Evolutionary conservation across 2,113 vertebrate genomes (phyloP).

Genomic region (Rynchops niger): DNA sequence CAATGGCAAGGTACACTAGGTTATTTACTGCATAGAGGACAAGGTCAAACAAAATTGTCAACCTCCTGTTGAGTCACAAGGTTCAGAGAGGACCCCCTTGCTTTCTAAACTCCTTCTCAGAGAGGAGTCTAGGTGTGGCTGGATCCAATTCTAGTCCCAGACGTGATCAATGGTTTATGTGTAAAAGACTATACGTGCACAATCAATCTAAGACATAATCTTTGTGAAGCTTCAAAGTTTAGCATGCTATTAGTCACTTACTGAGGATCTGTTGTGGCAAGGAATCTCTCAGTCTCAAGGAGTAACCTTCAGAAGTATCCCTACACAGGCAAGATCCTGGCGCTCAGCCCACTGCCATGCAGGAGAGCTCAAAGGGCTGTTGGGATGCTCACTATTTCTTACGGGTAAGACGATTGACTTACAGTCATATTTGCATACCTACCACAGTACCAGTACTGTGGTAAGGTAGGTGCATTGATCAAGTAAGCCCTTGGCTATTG

Average conservation of each 20-base stretch:
- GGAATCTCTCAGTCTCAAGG: neutral
- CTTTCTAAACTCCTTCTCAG: neutral
- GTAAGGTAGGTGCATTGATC: neutral
- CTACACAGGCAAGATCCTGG: neutral
- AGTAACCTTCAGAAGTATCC: neutral
- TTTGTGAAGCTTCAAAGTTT: neutral
- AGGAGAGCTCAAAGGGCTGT: neutral
- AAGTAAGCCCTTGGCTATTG: neutral
- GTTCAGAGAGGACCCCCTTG: neutral
- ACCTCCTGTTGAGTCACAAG: neutral
- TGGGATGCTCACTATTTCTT: neutral
- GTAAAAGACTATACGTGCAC: neutral
- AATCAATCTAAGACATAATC: neutral
- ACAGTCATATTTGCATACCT: neutral
- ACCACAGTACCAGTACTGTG: neutral
- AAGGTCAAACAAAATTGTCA: neutral
- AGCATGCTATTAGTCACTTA: neutral
- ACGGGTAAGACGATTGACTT: neutral
- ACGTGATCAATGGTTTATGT: neutral
- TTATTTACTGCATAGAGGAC: neutral
- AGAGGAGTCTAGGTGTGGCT: neutral
- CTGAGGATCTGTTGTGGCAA: neutral
- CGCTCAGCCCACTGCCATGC: neutral
- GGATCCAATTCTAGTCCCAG: neutral
- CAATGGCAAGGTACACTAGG: neutral